These are phyloP conservation scores for Tetramorium alpestre DNA, from an alignment of 1,140 invertebrate species.

Conservation along the genomic window DNA sequence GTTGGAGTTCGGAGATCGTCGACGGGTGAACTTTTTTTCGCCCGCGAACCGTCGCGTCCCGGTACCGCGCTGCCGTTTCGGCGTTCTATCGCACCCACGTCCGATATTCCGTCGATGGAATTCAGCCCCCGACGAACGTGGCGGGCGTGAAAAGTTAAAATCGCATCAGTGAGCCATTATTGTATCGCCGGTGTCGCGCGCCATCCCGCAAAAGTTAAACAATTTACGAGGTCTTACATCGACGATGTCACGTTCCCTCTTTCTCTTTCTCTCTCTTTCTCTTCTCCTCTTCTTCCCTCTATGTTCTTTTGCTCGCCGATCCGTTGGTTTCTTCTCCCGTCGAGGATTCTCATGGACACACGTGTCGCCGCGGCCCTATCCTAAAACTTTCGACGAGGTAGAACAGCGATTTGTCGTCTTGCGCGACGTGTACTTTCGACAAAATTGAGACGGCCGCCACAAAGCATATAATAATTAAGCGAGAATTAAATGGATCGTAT, in stretches of 20 bases:
- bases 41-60: constrained; percentile 20
- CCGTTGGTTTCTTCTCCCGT: constrained; percentile 39
- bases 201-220: constrained; percentile 77
- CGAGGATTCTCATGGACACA: constrained; percentile 64
- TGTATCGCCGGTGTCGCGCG: constrained; percentile 75
- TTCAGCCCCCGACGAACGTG: constrained; percentile 57
- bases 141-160: constrained; percentile 78
- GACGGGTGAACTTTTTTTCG: constrained; percentile 66
- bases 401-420: constrained; percentile 74
- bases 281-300: neutral
- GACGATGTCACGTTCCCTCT: constrained; percentile 47
- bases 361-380: constrained; percentile 65
- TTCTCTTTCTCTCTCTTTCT: neutral
- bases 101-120: constrained; percentile 74
- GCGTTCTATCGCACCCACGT: constrained; percentile 63
- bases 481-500: constrained; percentile 29
- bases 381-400: constrained; percentile 73
- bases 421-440: constrained; percentile 31
- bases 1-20: constrained; percentile 62
- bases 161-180: constrained; percentile 78
- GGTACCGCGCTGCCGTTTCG: constrained; percentile 68
- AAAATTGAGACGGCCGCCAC: constrained; percentile 34
- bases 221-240: constrained; percentile 74
- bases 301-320: constrained; percentile 39
- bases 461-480: constrained; percentile 37